Base-by-base conservation (phyloP, 2,797 vertebrate species). In the Sebastes trivittatus region DNA sequence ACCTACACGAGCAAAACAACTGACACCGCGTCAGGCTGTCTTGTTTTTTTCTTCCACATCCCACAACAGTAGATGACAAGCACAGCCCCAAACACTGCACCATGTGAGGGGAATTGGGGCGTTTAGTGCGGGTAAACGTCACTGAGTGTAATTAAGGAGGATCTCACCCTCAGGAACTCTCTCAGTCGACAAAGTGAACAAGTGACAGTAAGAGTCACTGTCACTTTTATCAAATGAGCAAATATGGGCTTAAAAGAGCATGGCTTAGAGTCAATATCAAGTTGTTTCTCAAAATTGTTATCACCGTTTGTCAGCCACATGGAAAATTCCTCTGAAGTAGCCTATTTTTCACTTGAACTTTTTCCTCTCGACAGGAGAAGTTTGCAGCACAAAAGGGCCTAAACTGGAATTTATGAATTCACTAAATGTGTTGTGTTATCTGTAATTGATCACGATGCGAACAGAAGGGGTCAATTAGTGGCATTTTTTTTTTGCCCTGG, bases 111-210 rank as follows among this genome's bases (percentile, higher is more conserved):
- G 42, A 63, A 71, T 2, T 20, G 11, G 67, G 69, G 58, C 60
- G 27, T 84, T 87, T 72, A 36, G 75, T 27, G 75, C 49, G 81
- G 82, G 75, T 83, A 81, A 88, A 83, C 68, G 77, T 86, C 88
- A 88, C 76, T 36, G 65, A 81, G 90, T 87, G 82, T 92, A 92
- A 94, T 95, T 94, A 95, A 91, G 75, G 85, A 91, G 86, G 84
- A 83, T 92, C 73, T 79, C 14, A 70, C 81, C 92, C 79, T 86
- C 77, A 81, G 92, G 82, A 80, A 20, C 80, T 75, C 81, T 88
- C 72, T 65, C 69, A 52, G 83, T 88, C 88, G 86, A 93, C 88
- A 91, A 80, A 89, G 77, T 81, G 82, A 94, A 89, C 86, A 88
- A 92, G 84, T 93, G 92, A 93, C 87, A 89, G 83, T 61, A 67